Base-by-base conservation (phyloP, 2,888 invertebrate genomes). In the Apocheima hispidaria region DNA sequence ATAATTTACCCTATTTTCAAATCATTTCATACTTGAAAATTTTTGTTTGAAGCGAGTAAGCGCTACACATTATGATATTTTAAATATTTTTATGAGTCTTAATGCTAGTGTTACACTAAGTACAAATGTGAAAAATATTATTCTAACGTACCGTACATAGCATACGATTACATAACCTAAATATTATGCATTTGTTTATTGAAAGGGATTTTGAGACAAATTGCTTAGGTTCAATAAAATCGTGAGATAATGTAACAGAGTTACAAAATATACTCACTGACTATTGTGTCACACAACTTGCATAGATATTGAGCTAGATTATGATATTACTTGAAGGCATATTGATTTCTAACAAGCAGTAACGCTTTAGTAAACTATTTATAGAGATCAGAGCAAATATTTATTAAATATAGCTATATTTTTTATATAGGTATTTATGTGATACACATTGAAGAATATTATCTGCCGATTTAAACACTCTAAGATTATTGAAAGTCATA, bases 121-220 rank as follows among this genome's bases (percentile, higher is more conserved):
- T 87, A 87, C 81, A 85, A 84, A 85, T 69, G 80, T 84, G 85
- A 83, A 80, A 86, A 85, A 81, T 71, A 73, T 84, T 82, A 79
- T 53, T 75, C 81, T 82, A 85, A 68, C 73, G 74, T 81, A 80
- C 63, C 20, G 40, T 40, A 12, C 44, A 58, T 75, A 72, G 71
- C 74, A 76, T 81, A 82, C 65, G 74, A 58, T 75, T 79, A 82
- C 65, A 74, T 61, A 73, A 73, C 69, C 66, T 68, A 72, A 71
- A 65, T 71, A 81, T 81, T 80, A 82, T 79, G 79, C 76, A 71
- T 77, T 76, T 74, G 59, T 78, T 75, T 70, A 73, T 70, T 68
- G 70, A 67, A 69, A 71, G 71, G 73, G 73, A 74, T 57, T 74
- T 72, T 68, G 72, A 68, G 68, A 67, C 69, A 73, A 73, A 72